phyloP scores from a whole-genome alignment of 2,888 invertebrate species.

The Trilocha varians region DNA sequence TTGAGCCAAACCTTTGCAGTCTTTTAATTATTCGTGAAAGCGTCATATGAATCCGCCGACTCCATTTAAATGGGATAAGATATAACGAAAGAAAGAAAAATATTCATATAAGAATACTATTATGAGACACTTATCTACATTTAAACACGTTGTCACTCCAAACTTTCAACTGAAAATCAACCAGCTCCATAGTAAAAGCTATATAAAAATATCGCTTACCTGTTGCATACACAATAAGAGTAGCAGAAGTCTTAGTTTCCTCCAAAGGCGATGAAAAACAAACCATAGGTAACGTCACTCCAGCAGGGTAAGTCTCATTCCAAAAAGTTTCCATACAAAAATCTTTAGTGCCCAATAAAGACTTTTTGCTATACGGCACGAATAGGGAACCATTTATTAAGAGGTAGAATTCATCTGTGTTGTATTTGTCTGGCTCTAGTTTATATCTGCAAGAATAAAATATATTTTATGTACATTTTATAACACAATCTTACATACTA shows the following conservation, averaged over 20 bases:
- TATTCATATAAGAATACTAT: no score
- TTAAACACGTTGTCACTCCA: no score
- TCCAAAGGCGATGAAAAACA: slow-evolving; percentile 58
- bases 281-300: slow-evolving; percentile 67
- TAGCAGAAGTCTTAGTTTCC: slow-evolving; percentile 44
- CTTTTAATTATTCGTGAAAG: no score
- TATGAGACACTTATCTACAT: no score
- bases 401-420: slow-evolving; percentile 71
- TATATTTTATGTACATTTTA: not conserved
- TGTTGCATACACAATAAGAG: slow-evolving; percentile 53
- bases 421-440: slow-evolving; percentile 59
- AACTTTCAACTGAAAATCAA: no score
- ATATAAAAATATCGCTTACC: no score
- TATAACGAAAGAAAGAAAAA: no score
- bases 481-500: no score
- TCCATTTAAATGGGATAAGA: no score
- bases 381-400: slow-evolving; percentile 74
- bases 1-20: no score
- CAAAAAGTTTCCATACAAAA: slow-evolving; percentile 76
- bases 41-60: no score
- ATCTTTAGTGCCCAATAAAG: slow-evolving; percentile 62
- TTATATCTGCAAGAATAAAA: slow-evolving; percentile 57
- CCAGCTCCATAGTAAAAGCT: no score
- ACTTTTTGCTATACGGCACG: slow-evolving; percentile 56
- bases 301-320: slow-evolving; percentile 53